Evolutionary conservation across 2,113 vertebrate genomes (phyloP), one percentile per base, ranked within the genome.

Genomic region (Paedocypris sp.): DNA sequence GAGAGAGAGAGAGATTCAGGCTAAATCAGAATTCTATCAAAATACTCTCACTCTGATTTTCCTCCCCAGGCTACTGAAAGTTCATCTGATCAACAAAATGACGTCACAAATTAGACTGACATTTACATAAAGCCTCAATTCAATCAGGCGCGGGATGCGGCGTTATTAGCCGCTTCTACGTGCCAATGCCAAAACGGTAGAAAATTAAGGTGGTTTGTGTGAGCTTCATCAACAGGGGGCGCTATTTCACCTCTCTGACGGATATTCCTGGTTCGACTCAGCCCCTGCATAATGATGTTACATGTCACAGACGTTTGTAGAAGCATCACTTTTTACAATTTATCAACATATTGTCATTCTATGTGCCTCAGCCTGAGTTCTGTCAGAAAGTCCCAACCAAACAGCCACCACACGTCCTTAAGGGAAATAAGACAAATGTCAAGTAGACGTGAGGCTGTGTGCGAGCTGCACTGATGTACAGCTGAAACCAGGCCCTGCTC

Each of bases 221-320:
- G 9, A 3, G 3, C 3, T 12, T 46, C 23, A 18, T 45, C 70
- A 64, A 60, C 18, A 68, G 68, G 64, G 68, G 72, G 68, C 56
- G 31, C 60, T 70, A 53, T 63, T 12, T 41, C 29, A 66, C 52
- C 39, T 29, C 46, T 28, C 15, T 57, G 29, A 53, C 31, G 56
- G 39, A 36, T 31, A 35, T 32, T 33, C 19, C 36, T 51, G 22
- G 38, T 48, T 59, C 13, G n/a, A 12, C 29, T 60, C 64, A 63
- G 47, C 13, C 56, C 20, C 23, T 19, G 15, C 45, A 48, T 67
- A 62, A 38, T 58, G 36, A 66, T 48, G 45, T 38, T 61, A 61
- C 26, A 62, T 65, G 50, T 61, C 67, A 64, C 18, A 4, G 59
- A 26, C 56, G 20, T 58, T 64, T 64, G 45, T 58, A 61, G 64